Evolutionary conservation across 2,113 vertebrate genomes (phyloP), one percentile per base, ranked within the genome.

Genomic region (Elephantulus edwardii): DNA sequence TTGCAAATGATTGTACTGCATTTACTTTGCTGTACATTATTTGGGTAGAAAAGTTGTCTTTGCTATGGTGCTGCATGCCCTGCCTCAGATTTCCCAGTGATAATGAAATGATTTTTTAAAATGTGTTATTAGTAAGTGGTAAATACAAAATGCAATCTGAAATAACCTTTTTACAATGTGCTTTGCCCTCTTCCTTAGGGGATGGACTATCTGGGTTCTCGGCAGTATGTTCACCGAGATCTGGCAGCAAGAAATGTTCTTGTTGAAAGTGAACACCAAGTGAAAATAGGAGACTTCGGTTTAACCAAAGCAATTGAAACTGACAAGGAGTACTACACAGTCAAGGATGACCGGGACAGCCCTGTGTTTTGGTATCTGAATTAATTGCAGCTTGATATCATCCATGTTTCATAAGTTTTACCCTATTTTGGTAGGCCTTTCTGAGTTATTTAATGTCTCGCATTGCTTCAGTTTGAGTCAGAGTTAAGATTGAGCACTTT

Each of bases 211-310:
- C 44, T 99, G 96, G 99, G 99, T 74, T 98, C 98, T 72, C 24
- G 96, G 16, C 99, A 99, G 84, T 99, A 99, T 0, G 99, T 99
- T 96, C 99, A 99, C 97, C 96, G 99, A 2, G 99, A 99, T 96
- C 95, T 99, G 52, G 99, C 99, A 22, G 99, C 99, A 1, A 98
- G 99, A 12, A 99, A 99, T 0, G 99, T 99, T 78, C 98, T 99
- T 0, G 98, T 99, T 28, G 99, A 99, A 94, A 99, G 98, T 0
- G 98, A 99, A 95, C 97, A 97, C 93, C 98, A 98, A 12, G 99
- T 99, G 92, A 99, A 99, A 97, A 99, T 99, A 0, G 99, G 99
- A 62, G 99, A 99, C 93, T 99, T 99, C 0, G 99, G 99, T 4
- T 98, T 99, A 88, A 99, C 99, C 70, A 99, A 99, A 97, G 98